A percentile compares a stretch with the other conserved stretches of the same genome.
Conservation (phyloP, 2,888 invertebrate genomes). For the Colostygia pectinataria region DNA sequence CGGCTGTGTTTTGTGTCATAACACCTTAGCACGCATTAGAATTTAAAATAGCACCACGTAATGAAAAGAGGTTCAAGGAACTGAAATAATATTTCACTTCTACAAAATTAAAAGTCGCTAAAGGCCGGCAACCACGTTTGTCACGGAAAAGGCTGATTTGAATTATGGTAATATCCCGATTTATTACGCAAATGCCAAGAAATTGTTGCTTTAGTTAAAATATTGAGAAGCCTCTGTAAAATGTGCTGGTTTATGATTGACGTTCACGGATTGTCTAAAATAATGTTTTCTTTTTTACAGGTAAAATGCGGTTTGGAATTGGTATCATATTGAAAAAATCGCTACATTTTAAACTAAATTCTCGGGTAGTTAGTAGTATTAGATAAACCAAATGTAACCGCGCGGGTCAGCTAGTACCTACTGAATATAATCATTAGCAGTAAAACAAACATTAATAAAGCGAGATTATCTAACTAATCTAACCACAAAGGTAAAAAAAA, state of each 20-base stretch:
- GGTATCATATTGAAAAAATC: conserved; percentile 31
- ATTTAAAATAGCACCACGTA: no score
- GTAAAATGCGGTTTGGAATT: conserved; percentile 39
- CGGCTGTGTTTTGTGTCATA: no score
- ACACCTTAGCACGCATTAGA: no score
- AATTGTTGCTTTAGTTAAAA: conserved; percentile 35
- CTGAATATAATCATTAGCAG: no score
- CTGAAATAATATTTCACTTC: conserved; percentile 26
- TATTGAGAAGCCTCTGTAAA: conserved; percentile 25
- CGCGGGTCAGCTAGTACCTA: no score
- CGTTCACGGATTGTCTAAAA: conserved; percentile 21
- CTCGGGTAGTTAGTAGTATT: not conserved
- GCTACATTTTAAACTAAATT: conserved; percentile 32
- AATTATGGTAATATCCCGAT: conserved; percentile 52
- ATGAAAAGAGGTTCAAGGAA: conserved; percentile 10
- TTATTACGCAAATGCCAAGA: conserved; percentile 46
- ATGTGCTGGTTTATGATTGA: conserved; percentile 19
- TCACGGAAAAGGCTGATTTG: conserved; percentile 42
- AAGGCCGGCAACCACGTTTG: conserved; percentile 31
- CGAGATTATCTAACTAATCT: no score
- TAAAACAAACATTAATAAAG: no score
- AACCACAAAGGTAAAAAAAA: no score
- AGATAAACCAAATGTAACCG: no score
- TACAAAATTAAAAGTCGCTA: conserved; percentile 33
- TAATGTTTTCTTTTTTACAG: conserved; percentile 45